Conservation (phyloP, 53 echinoderm and acorn worm species). For the Luidia sarsii region DNA sequence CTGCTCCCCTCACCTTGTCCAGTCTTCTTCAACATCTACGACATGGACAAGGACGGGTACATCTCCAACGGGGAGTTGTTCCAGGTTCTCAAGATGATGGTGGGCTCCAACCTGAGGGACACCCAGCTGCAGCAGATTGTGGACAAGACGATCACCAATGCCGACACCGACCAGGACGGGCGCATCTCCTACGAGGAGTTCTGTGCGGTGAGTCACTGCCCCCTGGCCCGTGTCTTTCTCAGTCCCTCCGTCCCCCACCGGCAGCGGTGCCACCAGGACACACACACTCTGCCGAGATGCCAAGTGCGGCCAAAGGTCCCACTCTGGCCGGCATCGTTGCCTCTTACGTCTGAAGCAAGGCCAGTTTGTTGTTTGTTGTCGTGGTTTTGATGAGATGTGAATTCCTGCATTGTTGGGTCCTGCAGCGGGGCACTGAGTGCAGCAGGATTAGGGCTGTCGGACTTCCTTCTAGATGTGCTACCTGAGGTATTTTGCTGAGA, state of each 20-base stretch:
- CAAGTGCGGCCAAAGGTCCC: no score
- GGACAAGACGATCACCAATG: conserved; percentile 97
- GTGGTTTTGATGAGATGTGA: neutral
- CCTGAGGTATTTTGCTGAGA: no score
- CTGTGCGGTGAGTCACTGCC: conserved; percentile 87
- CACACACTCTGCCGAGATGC: no score
- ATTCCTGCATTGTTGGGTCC: no score
- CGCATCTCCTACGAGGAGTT: conserved; percentile 95
- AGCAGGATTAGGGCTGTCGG: no score
- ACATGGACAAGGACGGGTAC: conserved; percentile 95
- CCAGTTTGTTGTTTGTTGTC: neutral
- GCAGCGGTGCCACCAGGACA: neutral
- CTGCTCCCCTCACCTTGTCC: no score
- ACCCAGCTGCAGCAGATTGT: conserved; percentile 98
- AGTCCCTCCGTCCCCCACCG: neutral
- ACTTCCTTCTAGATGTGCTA: no score
- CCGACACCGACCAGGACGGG: conserved; percentile 89
- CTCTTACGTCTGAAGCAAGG: no score
- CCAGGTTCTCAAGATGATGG: conserved; percentile 99
- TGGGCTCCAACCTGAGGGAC: conserved; percentile 94
- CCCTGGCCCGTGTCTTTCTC: neutral
- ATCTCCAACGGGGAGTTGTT: conserved; percentile 98
- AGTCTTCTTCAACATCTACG: conserved; percentile 98
- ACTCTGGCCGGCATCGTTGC: no score
- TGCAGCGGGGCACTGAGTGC: no score